Percentiles rank a stretch among this genome's conserved stretches.
phyloP scores from a whole-genome alignment of 92 coral and sea anemone genomes.

The Zoanthus solanderi region DNA sequence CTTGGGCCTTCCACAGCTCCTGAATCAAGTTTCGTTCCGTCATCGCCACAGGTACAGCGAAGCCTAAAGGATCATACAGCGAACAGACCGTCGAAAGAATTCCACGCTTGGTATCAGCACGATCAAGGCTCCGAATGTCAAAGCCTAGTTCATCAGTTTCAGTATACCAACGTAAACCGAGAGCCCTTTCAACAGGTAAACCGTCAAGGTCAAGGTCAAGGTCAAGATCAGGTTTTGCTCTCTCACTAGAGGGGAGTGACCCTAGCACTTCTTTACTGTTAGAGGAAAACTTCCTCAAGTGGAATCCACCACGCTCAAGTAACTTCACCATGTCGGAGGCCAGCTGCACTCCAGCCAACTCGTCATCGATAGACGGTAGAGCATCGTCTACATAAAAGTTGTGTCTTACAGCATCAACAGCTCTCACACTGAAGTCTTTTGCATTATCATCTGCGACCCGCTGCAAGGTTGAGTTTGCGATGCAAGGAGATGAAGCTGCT shows the following conservation, averaged over 20 bases:
- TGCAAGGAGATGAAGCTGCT: constrained; percentile 67
- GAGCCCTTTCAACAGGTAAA: constrained; percentile 57
- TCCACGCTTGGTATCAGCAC: constrained; percentile 75
- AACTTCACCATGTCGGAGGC: constrained; percentile 58
- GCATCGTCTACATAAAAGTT: constrained; percentile 70
- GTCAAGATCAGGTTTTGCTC: constrained; percentile 20
- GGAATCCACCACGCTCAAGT: constrained; percentile 58
- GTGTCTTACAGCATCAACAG: constrained; percentile 36
- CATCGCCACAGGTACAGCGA: constrained; percentile 71
- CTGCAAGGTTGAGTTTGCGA: constrained; percentile 62
- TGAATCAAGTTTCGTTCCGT: constrained; percentile 56
- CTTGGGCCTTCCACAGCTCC: constrained; percentile 65
- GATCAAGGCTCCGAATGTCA: constrained; percentile 45
- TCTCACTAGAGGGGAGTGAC: constrained; percentile 22
- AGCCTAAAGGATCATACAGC: constrained; percentile 70
- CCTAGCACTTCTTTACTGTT: constrained; percentile 50
- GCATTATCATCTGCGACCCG: constrained; percentile 62
- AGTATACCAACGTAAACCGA: constrained; percentile 60
- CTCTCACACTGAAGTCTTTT: constrained; percentile 47
- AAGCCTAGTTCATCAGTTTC: constrained; percentile 65
- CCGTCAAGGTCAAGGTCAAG: constrained; percentile 63
- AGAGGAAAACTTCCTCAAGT: constrained; percentile 59
- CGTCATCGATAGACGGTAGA: constrained; percentile 47
- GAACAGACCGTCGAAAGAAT: constrained; percentile 68
- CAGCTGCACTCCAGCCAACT: constrained; percentile 42